Evolutionary conservation across 2,797 vertebrate genomes (phyloP).

Genomic region (Falco novaeseelandiae): DNA sequence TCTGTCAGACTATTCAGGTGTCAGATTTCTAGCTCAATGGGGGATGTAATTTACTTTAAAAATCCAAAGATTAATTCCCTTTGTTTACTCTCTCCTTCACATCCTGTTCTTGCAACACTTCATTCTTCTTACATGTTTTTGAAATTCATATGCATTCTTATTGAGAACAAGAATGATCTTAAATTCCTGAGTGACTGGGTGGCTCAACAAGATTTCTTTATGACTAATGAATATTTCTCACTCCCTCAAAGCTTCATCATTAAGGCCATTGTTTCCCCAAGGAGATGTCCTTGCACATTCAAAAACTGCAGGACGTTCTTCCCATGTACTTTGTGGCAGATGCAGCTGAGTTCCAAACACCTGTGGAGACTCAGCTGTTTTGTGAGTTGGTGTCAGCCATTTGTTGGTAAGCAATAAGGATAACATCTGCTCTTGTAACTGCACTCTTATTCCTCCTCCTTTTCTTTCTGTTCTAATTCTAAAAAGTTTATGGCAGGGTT

Average conservation of each 20-base stretch:
- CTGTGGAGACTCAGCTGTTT: not conserved
- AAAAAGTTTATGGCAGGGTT: not conserved
- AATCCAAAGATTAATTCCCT: not conserved
- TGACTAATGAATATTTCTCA: constrained; percentile 35
- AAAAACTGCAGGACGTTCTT: not conserved
- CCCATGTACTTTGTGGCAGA: not conserved
- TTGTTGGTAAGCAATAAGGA: not conserved
- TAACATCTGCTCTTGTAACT: not conserved
- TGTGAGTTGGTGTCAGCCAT: not conserved
- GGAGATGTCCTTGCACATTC: not conserved
- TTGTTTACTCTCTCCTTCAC: not conserved
- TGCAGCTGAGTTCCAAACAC: not conserved
- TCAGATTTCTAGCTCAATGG: not conserved
- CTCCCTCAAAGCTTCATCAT: not conserved
- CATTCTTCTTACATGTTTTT: not conserved
- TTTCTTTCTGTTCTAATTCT: not conserved
- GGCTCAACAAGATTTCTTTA: not conserved
- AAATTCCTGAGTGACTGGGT: constrained; percentile 36
- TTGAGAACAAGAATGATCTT: not conserved
- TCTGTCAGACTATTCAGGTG: not conserved
- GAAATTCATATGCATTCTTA: not conserved
- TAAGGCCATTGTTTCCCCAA: not conserved
- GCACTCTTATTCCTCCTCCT: not conserved
- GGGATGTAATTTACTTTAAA: not conserved
- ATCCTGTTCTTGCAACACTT: not conserved